Evolutionary conservation across 2,888 invertebrate species (phyloP).

Genomic region (Cyaniris semiargus): DNA sequence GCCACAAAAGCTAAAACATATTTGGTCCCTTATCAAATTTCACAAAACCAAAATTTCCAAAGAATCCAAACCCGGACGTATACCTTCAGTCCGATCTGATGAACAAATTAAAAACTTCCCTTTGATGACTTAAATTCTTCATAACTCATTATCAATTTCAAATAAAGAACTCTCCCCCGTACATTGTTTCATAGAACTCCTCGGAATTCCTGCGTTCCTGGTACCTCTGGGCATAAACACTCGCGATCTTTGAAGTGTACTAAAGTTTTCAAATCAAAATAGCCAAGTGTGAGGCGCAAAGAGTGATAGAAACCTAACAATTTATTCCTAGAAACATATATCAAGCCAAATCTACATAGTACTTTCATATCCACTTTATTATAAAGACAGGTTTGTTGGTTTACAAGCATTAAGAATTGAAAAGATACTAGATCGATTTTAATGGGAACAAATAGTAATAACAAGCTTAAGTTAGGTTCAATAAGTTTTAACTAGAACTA

Average conservation of each 20-base stretch:
- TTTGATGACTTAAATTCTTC: constrained; percentile 28
- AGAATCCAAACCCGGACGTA: not conserved
- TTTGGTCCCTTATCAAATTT: constrained; percentile 3
- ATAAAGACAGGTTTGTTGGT: not conserved
- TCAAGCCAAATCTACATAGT: not conserved
- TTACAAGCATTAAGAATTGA: not conserved
- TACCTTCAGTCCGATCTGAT: not conserved
- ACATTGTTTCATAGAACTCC: constrained; percentile 62
- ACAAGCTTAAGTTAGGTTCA: not conserved
- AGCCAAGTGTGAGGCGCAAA: not conserved
- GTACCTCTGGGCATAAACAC: constrained; percentile 58
- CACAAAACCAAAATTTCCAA: not conserved
- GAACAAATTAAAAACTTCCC: constrained; percentile 28
- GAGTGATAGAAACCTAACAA: not conserved
- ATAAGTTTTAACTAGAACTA: too few species aligned
- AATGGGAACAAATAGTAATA: too few species aligned
- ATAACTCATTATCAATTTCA: constrained; percentile 26
- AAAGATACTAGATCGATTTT: not conserved
- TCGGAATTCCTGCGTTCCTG: constrained; percentile 59
- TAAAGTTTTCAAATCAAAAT: not conserved
- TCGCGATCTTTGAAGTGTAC: constrained; percentile 41
- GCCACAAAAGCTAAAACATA: not conserved
- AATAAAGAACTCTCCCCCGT: constrained; percentile 50
- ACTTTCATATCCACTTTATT: not conserved
- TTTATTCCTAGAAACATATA: not conserved